These are phyloP conservation scores for Drosophila tanythrix DNA, from an alignment of 2,888 invertebrate species.

Conservation along the genomic window DNA sequence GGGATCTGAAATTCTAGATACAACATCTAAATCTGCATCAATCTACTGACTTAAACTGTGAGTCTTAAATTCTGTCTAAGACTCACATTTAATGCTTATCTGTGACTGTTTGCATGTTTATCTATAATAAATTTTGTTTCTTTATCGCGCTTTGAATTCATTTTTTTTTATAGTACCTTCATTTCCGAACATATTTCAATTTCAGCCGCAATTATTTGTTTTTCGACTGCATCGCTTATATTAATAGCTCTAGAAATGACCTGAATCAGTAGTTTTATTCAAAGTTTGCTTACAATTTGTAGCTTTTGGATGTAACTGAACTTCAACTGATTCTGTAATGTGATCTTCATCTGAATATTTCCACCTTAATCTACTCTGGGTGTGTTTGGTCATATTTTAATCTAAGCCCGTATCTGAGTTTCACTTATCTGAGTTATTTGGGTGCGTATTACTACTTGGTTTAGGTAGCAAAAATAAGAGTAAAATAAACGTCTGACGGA, in stretches of 20 bases:
- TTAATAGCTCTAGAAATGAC: neutral
- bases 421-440: slow-evolving; percentile 26
- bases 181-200: neutral
- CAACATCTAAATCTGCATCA: neutral
- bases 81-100: neutral
- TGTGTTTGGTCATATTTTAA: neutral
- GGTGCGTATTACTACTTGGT: slow-evolving; percentile 39
- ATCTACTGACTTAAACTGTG: neutral
- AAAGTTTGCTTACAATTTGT: neutral
- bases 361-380: slow-evolving; percentile 6
- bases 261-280: neutral
- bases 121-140: neutral
- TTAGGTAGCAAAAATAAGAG: slow-evolving; percentile 25
- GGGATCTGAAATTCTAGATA: neutral
- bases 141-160: neutral
- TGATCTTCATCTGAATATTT: neutral
- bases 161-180: neutral
- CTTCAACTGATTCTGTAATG: neutral
- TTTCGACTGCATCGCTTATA: neutral
- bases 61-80: neutral
- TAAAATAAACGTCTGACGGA: slow-evolving; percentile 29
- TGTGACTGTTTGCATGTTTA: neutral
- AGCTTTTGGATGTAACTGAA: neutral
- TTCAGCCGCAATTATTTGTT: no score
- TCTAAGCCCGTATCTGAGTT: neutral